A percentile compares a stretch with the other conserved stretches of the same genome.
Evolutionary conservation across 1,140 invertebrate species (phyloP).

Genomic region (Drosophila orosa): DNA sequence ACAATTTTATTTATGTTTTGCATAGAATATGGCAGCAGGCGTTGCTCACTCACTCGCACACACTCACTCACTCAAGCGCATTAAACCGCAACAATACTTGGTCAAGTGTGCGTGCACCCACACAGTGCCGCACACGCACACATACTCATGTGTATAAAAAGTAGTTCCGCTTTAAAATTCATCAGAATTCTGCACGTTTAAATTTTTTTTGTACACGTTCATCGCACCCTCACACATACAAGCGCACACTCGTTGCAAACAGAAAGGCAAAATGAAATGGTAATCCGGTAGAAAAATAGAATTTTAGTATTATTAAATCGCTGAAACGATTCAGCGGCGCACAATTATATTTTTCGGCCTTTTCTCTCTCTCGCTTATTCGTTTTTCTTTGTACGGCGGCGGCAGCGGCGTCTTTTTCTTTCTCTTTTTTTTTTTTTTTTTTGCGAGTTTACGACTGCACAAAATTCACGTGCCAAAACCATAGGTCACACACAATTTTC

Average conservation of each 20-base stretch:
- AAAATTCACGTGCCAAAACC: constrained; percentile 74
- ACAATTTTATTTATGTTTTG: constrained; percentile 78
- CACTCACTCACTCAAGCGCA: constrained; percentile 43
- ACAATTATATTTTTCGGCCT: constrained; percentile 54
- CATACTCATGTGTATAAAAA: constrained; percentile 26
- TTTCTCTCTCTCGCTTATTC: constrained; percentile 50
- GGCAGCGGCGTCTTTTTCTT: constrained; percentile 56
- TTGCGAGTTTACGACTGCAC: constrained; percentile 73
- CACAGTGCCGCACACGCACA: constrained; percentile 16
- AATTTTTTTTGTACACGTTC: constrained; percentile 78
- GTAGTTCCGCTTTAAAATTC: constrained; percentile 72
- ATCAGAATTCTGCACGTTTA: constrained; percentile 75
- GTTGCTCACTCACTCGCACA: constrained; percentile 51
- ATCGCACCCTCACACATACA: constrained; percentile 60
- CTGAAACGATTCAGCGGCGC: constrained; percentile 54
- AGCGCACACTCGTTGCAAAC: constrained; percentile 56
- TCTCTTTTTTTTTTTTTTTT: constrained; percentile 30
- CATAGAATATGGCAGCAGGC: constrained; percentile 54
- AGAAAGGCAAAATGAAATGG: constrained; percentile 50
- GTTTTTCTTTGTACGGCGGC: constrained; percentile 63
- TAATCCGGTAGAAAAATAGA: constrained; percentile 29
- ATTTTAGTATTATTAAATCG: constrained; percentile 57
- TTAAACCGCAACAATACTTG: constrained; percentile 53
- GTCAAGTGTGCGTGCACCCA: constrained; percentile 33
- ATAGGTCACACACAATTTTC: constrained; percentile 63